These are phyloP conservation scores for Amphipoea oculea DNA, from an alignment of 2,888 invertebrate species.

Conservation along the genomic window DNA sequence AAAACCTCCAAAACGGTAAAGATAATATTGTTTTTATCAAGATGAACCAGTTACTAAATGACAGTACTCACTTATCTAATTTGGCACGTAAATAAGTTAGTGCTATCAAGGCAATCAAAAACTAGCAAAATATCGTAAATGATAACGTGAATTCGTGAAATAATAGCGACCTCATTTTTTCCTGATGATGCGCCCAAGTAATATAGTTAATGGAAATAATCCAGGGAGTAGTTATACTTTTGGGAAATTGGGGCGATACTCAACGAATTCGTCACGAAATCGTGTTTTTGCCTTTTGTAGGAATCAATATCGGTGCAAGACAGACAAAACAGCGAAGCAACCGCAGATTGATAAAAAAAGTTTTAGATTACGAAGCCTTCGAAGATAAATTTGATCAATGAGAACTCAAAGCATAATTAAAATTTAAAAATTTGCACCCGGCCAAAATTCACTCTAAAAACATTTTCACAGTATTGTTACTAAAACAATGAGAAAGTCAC, in stretches of 20 bases:
- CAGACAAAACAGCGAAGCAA: background rate
- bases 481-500: slow-evolving; percentile 53
- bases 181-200: slow-evolving; percentile 56
- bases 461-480: slow-evolving; percentile 19
- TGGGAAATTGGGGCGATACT: slow-evolving; percentile 55
- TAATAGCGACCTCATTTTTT: slow-evolving; percentile 58
- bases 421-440: background rate
- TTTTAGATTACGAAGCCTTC: background rate
- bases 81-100: slow-evolving; percentile 33
- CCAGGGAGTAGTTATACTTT: slow-evolving; percentile 52
- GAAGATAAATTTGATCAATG: background rate
- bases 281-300: background rate
- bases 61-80: slow-evolving; percentile 29
- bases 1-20: slow-evolving; percentile 24
- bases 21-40: slow-evolving; percentile 40
- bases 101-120: slow-evolving; percentile 34
- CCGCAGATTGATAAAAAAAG: background rate
- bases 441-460: background rate
- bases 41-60: slow-evolving; percentile 39
- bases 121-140: slow-evolving; percentile 47
- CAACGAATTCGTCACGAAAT: slow-evolving; percentile 34
- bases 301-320: background rate
- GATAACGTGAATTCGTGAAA: slow-evolving; percentile 53
- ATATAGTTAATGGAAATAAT: slow-evolving; percentile 65
- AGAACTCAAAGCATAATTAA: background rate